Percentiles rank a stretch among this genome's conserved stretches.
These are phyloP conservation scores for Athetis lepigone DNA, from an alignment of 2,888 invertebrate species.

Conservation along the genomic window DNA sequence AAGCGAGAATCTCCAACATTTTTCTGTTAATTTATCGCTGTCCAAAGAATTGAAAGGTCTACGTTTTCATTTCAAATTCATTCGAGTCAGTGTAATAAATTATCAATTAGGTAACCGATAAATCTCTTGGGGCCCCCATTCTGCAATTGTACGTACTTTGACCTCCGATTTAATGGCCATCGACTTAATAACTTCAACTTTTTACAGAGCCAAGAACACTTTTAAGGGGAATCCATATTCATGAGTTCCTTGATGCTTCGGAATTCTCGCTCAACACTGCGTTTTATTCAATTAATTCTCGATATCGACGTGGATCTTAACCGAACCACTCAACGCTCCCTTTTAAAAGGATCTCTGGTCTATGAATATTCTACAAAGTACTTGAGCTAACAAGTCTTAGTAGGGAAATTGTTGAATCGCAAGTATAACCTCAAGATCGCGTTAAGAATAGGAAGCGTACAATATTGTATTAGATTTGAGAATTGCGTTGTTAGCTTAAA, in stretches of 20 bases:
- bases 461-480: conserved; percentile 53
- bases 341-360: conserved; percentile 68
- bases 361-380: conserved; percentile 74
- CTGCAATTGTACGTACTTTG: conserved; percentile 67
- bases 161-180: conserved; percentile 74
- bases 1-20: conserved; percentile 38
- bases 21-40: conserved; percentile 51
- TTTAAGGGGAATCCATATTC: conserved; percentile 84
- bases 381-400: conserved; percentile 66
- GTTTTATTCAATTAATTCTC: conserved; percentile 88
- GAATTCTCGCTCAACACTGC: conserved; percentile 74
- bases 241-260: conserved; percentile 73
- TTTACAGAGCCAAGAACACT: conserved; percentile 81
- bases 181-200: conserved; percentile 78
- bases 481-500: conserved; percentile 49
- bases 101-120: conserved; percentile 67
- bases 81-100: conserved; percentile 63
- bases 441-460: conserved; percentile 33
- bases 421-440: conserved; percentile 54
- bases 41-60: conserved; percentile 53
- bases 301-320: conserved; percentile 76
- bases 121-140: conserved; percentile 57
- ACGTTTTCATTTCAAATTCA: conserved; percentile 62
- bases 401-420: conserved; percentile 42
- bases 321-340: conserved; percentile 64